These are phyloP conservation scores for Polymixis flavicincta DNA, from an alignment of 2,888 invertebrate genomes.

Conservation along the genomic window DNA sequence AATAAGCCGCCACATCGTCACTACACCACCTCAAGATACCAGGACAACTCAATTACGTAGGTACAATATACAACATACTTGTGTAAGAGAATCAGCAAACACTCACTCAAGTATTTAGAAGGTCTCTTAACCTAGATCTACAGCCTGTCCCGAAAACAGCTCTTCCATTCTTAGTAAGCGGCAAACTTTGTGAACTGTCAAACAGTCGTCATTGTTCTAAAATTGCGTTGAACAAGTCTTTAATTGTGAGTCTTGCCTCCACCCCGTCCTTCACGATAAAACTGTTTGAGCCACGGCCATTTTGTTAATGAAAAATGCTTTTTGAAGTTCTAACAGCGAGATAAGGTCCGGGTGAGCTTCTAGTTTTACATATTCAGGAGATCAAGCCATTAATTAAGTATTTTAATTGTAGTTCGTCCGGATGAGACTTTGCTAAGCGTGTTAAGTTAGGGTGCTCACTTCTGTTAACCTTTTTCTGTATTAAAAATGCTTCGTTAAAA, in stretches of 20 bases:
- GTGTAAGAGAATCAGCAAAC: constrained; percentile 47
- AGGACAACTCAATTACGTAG: constrained; percentile 17
- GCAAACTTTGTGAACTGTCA: constrained; percentile 62
- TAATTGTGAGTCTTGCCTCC: constrained; percentile 57
- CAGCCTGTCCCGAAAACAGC: constrained; percentile 27
- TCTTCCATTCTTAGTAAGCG: constrained; percentile 39
- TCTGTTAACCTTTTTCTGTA: too few species aligned
- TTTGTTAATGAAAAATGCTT: constrained; percentile 66
- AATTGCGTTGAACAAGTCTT: constrained; percentile 56
- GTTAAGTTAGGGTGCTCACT: constrained; percentile 33
- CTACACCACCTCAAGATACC: constrained; percentile 6
- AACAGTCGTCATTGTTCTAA: constrained; percentile 60
- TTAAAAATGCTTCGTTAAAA: too few species aligned
- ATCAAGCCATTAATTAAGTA: constrained; percentile 58
- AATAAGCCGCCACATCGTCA: background rate
- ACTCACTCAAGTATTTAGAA: constrained; percentile 40
- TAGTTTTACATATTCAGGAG: constrained; percentile 63
- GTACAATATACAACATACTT: constrained; percentile 34
- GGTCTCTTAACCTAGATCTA: constrained; percentile 37
- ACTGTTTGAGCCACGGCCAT: constrained; percentile 50
- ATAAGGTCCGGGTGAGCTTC: constrained; percentile 48
- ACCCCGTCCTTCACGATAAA: constrained; percentile 35
- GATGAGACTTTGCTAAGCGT: constrained; percentile 40
- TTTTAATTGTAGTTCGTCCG: constrained; percentile 60
- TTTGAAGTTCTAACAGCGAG: constrained; percentile 56